Conservation (phyloP, 1,140 invertebrate species). For the Macrotrachela quadricornifera region DNA sequence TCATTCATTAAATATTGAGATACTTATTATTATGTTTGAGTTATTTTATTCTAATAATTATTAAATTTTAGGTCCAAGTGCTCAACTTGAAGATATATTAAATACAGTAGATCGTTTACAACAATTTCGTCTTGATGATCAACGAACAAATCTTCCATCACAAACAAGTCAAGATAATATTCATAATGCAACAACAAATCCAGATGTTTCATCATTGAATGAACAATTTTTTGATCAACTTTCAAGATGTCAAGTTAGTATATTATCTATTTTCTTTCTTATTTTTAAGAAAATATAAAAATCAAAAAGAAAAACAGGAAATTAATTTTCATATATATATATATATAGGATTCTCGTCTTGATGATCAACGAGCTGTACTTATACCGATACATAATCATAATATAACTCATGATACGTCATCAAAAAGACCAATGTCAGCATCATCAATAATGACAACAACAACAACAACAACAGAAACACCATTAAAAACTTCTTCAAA, state of each 20-base stretch:
- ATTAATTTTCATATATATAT: too few relatives aligned
- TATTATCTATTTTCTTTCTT: neutral
- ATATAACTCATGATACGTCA: neutral
- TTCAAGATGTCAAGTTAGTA: conserved; percentile 58
- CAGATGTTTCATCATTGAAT: conserved; percentile 31
- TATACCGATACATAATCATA: conserved; percentile 9
- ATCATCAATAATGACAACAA: conserved; percentile 58
- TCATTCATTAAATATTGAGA: too few relatives aligned
- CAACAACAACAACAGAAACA: neutral
- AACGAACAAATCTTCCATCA: conserved; percentile 55
- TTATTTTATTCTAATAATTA: too few relatives aligned
- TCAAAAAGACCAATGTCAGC: conserved; percentile 52
- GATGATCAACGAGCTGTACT: neutral
- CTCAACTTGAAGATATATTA: conserved; percentile 42
- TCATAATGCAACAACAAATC: conserved; percentile 7
- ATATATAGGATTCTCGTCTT: neutral
- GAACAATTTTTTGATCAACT: conserved; percentile 87
- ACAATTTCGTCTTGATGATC: conserved; percentile 73
- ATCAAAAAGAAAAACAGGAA: too few relatives aligned
- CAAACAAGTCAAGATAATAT: conserved; percentile 37
- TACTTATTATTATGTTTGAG: too few relatives aligned
- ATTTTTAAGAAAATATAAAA: too few relatives aligned
- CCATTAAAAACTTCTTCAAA: conserved; percentile 7
- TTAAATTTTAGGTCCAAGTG: too few relatives aligned
- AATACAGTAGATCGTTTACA: conserved; percentile 73